A percentile compares a stretch with the other conserved stretches of the same genome.
These are phyloP conservation scores for Okamejei kenojei DNA, from an alignment of 2,797 vertebrate species.

Conservation along the genomic window DNA sequence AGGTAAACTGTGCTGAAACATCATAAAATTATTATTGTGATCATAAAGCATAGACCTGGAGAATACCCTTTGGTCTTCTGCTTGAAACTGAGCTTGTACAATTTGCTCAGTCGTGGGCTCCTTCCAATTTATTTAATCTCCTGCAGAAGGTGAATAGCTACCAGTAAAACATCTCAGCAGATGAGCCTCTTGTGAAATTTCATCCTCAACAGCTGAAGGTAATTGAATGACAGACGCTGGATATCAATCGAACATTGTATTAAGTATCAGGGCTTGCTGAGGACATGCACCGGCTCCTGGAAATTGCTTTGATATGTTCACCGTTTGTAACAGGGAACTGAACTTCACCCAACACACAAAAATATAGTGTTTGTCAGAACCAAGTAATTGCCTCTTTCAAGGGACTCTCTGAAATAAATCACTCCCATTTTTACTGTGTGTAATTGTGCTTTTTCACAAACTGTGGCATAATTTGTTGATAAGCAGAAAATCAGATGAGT, in stretches of 20 bases:
- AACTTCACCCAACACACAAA: background rate
- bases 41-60: background rate
- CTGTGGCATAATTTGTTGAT: too few species aligned
- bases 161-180: constrained; percentile 9
- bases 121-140: constrained; percentile 17
- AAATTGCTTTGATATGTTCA: constrained; percentile 22
- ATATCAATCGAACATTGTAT: constrained; percentile 35
- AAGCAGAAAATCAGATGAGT: background rate
- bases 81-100: background rate
- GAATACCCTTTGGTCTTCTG: background rate
- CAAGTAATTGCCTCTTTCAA: background rate
- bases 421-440: too few species aligned
- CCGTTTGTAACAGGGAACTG: constrained; percentile 1
- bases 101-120: constrained; percentile 16
- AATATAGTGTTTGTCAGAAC: background rate
- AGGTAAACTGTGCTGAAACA: background rate
- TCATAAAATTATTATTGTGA: constrained; percentile 33
- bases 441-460: too few species aligned
- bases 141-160: constrained; percentile 24
- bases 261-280: background rate
- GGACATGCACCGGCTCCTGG: background rate
- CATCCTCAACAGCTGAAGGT: constrained; percentile 18
- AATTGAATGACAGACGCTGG: constrained; percentile 19
- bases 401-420: too few species aligned
- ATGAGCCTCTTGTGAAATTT: constrained; percentile 9